phyloP scores from a whole-genome alignment of 2,888 invertebrate genomes.

The Caenorhabditis angaria region DNA sequence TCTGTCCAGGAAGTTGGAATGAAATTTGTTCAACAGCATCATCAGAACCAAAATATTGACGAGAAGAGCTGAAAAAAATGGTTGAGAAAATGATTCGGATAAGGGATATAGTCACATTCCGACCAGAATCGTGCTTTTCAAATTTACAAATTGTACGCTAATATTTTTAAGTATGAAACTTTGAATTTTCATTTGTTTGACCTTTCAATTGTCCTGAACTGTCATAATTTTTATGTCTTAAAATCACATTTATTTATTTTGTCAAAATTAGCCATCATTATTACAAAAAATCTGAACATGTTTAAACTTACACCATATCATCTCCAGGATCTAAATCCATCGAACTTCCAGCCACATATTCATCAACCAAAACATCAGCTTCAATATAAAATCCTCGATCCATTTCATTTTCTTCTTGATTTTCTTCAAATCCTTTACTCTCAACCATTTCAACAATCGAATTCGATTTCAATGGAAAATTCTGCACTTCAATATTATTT shows the following conservation, averaged over 20 bases:
- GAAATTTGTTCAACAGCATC: slow-evolving; percentile 66
- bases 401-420: slow-evolving; percentile 4
- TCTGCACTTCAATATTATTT: neutral
- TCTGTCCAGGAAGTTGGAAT: slow-evolving; percentile 64
- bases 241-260: too few relatives aligned
- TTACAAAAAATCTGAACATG: too few relatives aligned
- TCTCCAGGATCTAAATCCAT: slow-evolving; percentile 65
- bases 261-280: too few relatives aligned
- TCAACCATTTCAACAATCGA: neutral
- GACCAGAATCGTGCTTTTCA: too few relatives aligned
- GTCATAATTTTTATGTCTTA: too few relatives aligned
- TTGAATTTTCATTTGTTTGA: too few relatives aligned
- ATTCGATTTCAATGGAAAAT: neutral
- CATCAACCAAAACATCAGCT: slow-evolving; percentile 62
- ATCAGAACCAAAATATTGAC: slow-evolving; percentile 45
- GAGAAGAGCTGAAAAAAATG: slow-evolving; percentile 33
- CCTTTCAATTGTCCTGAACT: too few relatives aligned
- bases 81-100: neutral
- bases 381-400: slow-evolving; percentile 64
- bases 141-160: too few relatives aligned
- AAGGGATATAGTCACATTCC: too few relatives aligned
- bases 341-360: slow-evolving; percentile 64
- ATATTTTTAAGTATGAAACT: too few relatives aligned
- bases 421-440: neutral
- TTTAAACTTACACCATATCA: slow-evolving; percentile 54